Conservation (phyloP, 1,140 invertebrate genomes). For the Akabosia matsudoensis region DNA sequence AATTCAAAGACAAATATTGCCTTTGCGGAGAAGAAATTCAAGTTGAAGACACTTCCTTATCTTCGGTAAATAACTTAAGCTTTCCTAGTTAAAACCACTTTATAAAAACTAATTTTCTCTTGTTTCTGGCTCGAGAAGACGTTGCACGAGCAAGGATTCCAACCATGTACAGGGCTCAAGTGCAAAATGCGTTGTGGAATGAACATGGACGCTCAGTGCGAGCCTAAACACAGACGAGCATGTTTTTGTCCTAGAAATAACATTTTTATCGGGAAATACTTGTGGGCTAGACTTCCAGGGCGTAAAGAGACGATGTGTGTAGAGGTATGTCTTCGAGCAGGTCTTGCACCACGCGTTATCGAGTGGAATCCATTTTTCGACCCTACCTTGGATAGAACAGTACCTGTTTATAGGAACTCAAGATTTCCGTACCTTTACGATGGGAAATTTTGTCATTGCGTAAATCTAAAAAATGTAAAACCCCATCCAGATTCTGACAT, state of each 20-base stretch:
- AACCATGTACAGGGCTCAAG: constrained; percentile 18
- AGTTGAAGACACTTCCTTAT: background rate
- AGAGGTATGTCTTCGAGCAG: background rate
- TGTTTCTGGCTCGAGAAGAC: background rate
- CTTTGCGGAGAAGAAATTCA: background rate
- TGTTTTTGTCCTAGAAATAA: constrained; percentile 30
- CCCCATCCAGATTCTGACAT: background rate
- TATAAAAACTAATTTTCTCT: background rate
- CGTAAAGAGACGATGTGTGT: constrained; percentile 20
- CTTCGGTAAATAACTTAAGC: too few relatives aligned
- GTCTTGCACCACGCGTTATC: constrained; percentile 22
- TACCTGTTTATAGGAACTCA: constrained; percentile 14
- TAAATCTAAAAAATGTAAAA: constrained; percentile 19
- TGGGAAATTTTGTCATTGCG: constrained; percentile 36
- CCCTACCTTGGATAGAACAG: background rate
- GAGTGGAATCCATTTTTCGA: constrained; percentile 34
- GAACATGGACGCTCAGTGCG: constrained; percentile 20
- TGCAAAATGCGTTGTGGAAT: constrained; percentile 31
- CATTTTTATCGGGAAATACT: constrained; percentile 30
- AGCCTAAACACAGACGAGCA: constrained; percentile 12
- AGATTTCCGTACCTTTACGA: constrained; percentile 27
- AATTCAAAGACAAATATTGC: constrained; percentile 15
- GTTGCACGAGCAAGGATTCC: constrained; percentile 12
- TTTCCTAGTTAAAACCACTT: too few relatives aligned
- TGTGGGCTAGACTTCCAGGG: constrained; percentile 25